Conservation (phyloP, 2,797 vertebrate genomes). For the Lepus oiostolus region DNA sequence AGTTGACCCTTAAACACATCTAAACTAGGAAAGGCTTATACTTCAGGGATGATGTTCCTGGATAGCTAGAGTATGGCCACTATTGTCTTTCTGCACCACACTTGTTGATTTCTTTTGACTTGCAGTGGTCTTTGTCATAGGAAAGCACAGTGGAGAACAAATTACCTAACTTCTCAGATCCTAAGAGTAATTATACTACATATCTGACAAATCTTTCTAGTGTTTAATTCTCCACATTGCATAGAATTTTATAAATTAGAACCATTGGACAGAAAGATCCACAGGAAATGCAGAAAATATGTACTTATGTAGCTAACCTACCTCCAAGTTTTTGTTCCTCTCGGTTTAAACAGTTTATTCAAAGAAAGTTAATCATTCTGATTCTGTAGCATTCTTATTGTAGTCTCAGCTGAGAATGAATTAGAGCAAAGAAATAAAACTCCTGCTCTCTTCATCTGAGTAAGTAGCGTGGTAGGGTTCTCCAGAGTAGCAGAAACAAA, state of each 20-base stretch:
- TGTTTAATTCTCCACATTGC: not conserved
- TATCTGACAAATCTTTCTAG: not conserved
- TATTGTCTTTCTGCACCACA: not conserved
- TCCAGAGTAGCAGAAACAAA: not conserved
- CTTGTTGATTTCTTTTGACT: not conserved
- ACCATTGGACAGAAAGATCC: not conserved
- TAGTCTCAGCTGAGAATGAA: conserved; percentile 38
- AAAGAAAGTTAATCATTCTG: conserved; percentile 29
- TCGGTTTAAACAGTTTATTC: conserved; percentile 49
- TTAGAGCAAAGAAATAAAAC: conserved; percentile 47
- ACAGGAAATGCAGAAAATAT: not conserved
- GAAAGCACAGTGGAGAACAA: not conserved
- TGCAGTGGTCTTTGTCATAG: not conserved
- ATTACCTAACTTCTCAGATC: not conserved
- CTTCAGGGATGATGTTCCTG: not conserved
- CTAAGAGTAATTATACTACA: not conserved
- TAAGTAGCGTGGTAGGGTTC: not conserved
- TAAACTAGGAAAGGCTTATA: not conserved
- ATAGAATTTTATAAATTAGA: not conserved
- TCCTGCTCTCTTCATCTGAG: not conserved
- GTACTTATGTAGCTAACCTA: not conserved
- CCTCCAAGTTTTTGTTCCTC: not conserved
- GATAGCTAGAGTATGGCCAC: not conserved
- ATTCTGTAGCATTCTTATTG: conserved; percentile 6
- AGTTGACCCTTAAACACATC: not conserved